These are phyloP conservation scores for Penelope pileata DNA, from an alignment of 2,113 vertebrate species.

Conservation along the genomic window DNA sequence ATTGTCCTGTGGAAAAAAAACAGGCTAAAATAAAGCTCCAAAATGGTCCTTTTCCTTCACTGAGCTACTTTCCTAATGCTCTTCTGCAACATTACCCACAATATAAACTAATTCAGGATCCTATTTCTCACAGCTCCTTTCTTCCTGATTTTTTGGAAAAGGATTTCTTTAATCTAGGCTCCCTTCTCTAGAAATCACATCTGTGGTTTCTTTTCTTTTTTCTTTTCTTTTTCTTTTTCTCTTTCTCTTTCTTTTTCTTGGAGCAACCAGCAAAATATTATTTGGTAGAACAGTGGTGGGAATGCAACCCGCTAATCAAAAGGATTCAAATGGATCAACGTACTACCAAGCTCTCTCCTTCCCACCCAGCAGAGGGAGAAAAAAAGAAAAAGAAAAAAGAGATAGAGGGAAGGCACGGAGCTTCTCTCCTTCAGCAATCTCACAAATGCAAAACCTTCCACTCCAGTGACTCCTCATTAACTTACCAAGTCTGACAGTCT, in stretches of 20 bases:
- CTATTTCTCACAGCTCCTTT: background rate
- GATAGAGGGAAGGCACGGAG: conserved; percentile 47
- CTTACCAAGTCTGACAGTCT: conserved; percentile 84
- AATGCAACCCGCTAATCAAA: conserved; percentile 75
- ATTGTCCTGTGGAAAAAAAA: conserved; percentile 76
- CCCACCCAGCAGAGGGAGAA: conserved; percentile 61
- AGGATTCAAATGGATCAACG: conserved; percentile 69
- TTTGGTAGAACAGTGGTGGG: conserved; percentile 63
- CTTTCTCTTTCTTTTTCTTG: background rate
- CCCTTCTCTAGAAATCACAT: conserved; percentile 48
- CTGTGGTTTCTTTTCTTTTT: background rate
- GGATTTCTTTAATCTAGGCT: conserved; percentile 33
- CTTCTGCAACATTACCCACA: background rate
- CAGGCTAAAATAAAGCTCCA: conserved; percentile 22
- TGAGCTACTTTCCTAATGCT: background rate
- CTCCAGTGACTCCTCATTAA: conserved; percentile 83
- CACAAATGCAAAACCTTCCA: conserved; percentile 76
- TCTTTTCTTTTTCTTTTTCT: background rate
- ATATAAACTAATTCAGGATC: conserved; percentile 12
- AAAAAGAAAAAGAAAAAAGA: conserved; percentile 60
- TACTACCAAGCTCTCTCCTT: conserved; percentile 70
- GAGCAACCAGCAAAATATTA: conserved; percentile 35
- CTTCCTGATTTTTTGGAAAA: background rate
- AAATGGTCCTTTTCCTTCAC: background rate
- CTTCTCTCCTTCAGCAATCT: conserved; percentile 67